Conservation (phyloP, 2,888 invertebrate species). For the Brenthis hecate region DNA sequence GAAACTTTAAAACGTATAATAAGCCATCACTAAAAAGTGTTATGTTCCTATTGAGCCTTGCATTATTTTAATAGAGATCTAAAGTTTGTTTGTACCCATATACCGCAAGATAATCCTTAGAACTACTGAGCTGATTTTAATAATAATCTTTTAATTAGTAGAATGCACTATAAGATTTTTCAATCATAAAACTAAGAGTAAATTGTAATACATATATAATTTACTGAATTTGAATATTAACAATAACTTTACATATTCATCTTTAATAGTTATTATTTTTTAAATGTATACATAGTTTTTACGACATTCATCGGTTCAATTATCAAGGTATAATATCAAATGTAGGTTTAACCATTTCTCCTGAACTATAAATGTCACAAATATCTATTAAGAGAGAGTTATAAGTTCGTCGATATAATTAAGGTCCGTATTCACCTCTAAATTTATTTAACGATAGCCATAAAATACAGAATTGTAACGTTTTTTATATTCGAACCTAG, state of each 20-base stretch:
- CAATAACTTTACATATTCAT: constrained; percentile 4
- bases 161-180: too few relatives aligned
- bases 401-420: constrained; percentile 39
- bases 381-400: constrained; percentile 33
- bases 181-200: too few relatives aligned
- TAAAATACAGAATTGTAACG: constrained; percentile 37
- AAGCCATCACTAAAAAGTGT: too few relatives aligned
- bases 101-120: too few relatives aligned
- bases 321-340: constrained; percentile 7
- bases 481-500: constrained; percentile 14
- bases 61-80: too few relatives aligned
- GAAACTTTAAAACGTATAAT: too few relatives aligned
- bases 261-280: constrained; percentile 2
- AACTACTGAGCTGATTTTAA: too few relatives aligned
- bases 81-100: too few relatives aligned
- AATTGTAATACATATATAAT: too few relatives aligned
- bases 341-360: constrained; percentile 2
- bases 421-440: constrained; percentile 40
- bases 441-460: constrained; percentile 39
- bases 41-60: too few relatives aligned
- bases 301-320: constrained; percentile 16
- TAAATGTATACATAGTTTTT: neutral
- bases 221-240: neutral
- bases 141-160: too few relatives aligned
- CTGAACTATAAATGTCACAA: constrained; percentile 31